Conservation (phyloP, 2,113 vertebrate species). For the Sinosuthora webbiana region DNA sequence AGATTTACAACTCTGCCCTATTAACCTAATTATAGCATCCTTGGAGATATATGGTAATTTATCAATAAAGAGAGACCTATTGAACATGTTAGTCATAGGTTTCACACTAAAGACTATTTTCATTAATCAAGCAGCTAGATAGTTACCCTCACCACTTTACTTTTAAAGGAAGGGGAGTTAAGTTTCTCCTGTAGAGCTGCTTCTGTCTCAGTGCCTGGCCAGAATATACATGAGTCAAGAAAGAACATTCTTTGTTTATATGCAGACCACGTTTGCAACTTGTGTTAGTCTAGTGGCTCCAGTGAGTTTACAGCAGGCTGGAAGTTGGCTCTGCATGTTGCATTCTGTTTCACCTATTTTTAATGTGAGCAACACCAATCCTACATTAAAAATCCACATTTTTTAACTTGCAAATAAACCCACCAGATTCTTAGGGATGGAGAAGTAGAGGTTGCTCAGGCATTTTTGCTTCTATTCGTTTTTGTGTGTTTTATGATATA, state of each 20-base stretch:
- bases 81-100: constrained; percentile 37
- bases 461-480: not conserved
- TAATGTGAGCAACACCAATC: not conserved
- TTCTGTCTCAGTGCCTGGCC: not conserved
- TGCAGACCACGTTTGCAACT: not conserved
- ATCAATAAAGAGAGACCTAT: constrained; percentile 47
- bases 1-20: constrained; percentile 38
- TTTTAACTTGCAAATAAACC: not conserved
- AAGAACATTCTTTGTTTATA: not conserved
- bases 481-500: not conserved
- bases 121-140: constrained; percentile 34
- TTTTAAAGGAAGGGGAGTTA: not conserved
- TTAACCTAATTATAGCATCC: constrained; percentile 54
- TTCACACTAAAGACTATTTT: constrained; percentile 20
- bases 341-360: not conserved
- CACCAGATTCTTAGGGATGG: not conserved
- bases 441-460: not conserved
- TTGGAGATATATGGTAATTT: constrained; percentile 58
- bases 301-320: not conserved
- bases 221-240: not conserved
- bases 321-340: not conserved
- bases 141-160: not conserved
- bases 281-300: not conserved
- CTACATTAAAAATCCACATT: not conserved
- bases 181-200: not conserved